Percentiles rank a stretch among this genome's conserved stretches.
Evolutionary conservation across 2,113 vertebrate species (phyloP).

Genomic region (Lichenostomus cassidix): DNA sequence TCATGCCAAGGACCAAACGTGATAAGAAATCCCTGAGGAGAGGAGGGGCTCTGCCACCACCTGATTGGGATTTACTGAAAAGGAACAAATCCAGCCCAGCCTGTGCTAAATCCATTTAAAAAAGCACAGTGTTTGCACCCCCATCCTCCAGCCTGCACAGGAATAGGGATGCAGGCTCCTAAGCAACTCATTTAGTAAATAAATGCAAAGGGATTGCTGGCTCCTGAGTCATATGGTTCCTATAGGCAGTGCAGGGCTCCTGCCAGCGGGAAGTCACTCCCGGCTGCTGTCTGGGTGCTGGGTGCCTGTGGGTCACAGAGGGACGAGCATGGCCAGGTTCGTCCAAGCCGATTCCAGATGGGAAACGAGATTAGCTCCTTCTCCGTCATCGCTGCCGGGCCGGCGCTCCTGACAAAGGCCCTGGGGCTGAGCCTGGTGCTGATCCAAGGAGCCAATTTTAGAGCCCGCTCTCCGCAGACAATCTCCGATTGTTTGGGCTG

Average conservation of each 20-base stretch:
- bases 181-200: fast-evolving
- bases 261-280: not conserved
- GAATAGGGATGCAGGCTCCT: not conserved
- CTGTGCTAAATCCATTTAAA: fast-evolving
- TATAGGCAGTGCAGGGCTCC: not conserved
- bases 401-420: slow-evolving; percentile 33
- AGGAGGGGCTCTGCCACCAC: not conserved
- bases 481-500: slow-evolving; percentile 61
- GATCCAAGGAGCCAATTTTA: slow-evolving; percentile 66
- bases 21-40: fast-evolving
- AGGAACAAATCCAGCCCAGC: not conserved
- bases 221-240: not conserved
- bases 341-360: not conserved
- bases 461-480: slow-evolving; percentile 45
- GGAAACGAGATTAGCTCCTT: slow-evolving; percentile 56
- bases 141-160: not conserved
- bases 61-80: not conserved
- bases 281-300: not conserved
- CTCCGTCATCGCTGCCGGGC: slow-evolving; percentile 31
- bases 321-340: not conserved
- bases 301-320: not conserved
- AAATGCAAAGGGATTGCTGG: not conserved
- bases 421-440: slow-evolving; percentile 21
- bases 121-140: not conserved
- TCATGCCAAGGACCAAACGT: not conserved